A percentile compares a stretch with the other conserved stretches of the same genome.
phyloP scores from a whole-genome alignment of 2,888 invertebrate species.

The Orthosia cruda region DNA sequence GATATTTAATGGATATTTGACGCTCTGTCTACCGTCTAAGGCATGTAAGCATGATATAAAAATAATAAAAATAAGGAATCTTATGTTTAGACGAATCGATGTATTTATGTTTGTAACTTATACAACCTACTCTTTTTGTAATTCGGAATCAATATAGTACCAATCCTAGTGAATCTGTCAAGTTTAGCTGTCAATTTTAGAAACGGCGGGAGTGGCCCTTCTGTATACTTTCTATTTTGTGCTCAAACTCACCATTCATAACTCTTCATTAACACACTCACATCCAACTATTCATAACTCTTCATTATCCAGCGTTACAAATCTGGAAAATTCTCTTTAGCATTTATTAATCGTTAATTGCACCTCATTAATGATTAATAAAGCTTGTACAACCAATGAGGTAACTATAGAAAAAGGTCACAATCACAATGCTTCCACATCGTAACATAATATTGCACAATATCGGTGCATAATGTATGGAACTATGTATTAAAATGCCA shows the following conservation, averaged over 20 bases:
- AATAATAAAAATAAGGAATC: too few species aligned
- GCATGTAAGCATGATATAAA: too few species aligned
- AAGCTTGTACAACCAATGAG: constrained; percentile 26
- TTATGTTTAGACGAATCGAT: too few species aligned
- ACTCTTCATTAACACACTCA: constrained; percentile 35
- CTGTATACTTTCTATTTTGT: too few species aligned
- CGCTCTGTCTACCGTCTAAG: too few species aligned
- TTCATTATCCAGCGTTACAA: constrained; percentile 23
- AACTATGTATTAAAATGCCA: constrained; percentile 54
- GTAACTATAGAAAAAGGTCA: constrained; percentile 50
- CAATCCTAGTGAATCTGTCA: too few species aligned
- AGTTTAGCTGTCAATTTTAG: too few species aligned
- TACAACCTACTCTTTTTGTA: too few species aligned
- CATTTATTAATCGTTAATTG: constrained; percentile 26
- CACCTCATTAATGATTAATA: constrained; percentile 36
- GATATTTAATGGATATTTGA: too few species aligned
- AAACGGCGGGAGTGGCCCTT: too few species aligned
- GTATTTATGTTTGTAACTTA: too few species aligned
- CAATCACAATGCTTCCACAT: constrained; percentile 46
- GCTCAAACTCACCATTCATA: constrained; percentile 32
- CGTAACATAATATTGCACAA: constrained; percentile 53
- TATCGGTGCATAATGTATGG: constrained; percentile 34
- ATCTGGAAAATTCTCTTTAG: constrained; percentile 21
- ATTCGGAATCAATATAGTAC: too few species aligned
- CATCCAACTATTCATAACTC: constrained; percentile 23